Evolutionary conservation across 2,888 invertebrate species (phyloP).

Genomic region (Busseola fusca): DNA sequence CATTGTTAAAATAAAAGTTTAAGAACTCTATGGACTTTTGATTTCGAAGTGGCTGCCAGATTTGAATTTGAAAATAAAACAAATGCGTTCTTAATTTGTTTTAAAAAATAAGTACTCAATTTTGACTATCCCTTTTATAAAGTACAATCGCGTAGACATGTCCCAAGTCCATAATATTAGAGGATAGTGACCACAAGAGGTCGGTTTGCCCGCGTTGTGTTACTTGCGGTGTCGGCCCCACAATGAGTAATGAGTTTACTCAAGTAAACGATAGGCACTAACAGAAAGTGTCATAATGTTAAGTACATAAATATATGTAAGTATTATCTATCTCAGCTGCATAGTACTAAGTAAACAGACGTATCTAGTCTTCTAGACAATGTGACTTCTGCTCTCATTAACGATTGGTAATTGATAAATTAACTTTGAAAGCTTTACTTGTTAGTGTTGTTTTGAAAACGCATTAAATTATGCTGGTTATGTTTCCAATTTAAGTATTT

Average conservation of each 20-base stretch:
- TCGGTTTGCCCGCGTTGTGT: constrained; percentile 43
- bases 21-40: not conserved
- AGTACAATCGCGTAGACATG: constrained; percentile 15
- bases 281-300: constrained; percentile 44
- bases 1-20: not conserved
- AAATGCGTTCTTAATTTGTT: not conserved
- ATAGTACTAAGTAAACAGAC: constrained; percentile 16
- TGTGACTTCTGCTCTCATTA: constrained; percentile 29
- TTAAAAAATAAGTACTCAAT: not conserved
- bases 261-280: constrained; percentile 37
- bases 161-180: constrained; percentile 1
- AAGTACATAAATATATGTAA: not conserved
- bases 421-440: not conserved
- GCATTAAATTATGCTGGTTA: not conserved
- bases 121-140: not conserved
- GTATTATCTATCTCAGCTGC: constrained; percentile 15
- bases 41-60: not conserved
- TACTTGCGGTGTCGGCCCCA: constrained; percentile 46
- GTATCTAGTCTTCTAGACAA: constrained; percentile 32
- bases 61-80: constrained; percentile 9
- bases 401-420: constrained; percentile 8
- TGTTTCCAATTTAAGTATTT: not conserved
- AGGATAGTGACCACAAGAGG: constrained; percentile 49
- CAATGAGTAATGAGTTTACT: constrained; percentile 62
- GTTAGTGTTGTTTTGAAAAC: not conserved